Evolutionary conservation across 2,113 vertebrate species (phyloP), one percentile per base, ranked within the genome.

Genomic region (Eulemur rufifrons): DNA sequence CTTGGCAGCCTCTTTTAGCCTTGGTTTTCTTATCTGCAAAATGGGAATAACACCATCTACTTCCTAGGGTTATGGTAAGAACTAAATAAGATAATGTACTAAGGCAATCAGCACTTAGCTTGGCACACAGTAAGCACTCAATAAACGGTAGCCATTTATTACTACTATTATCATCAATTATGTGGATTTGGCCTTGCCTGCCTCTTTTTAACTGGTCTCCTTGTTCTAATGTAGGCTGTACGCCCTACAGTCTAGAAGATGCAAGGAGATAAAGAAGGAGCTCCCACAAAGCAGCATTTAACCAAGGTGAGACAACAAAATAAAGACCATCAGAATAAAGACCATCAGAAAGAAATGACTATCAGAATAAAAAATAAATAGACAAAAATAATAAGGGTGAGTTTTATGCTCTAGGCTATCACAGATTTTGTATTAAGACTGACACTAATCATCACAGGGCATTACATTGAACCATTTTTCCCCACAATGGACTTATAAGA

Each of bases 1-100:
- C 6, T 42, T 20, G 17, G 27, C 0, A 5, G 66, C 50, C 32
- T 47, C 54, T 80, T 66, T 69, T 39, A 66, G 12, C 64, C 32
- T 91, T 66, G 21, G 5, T 68, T 86, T 93, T 82, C 85, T 95
- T 56, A 54, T 39, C 34, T 74, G n/a, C 42, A 89, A 94, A 91
- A 96, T n/a, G n/a, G 14, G 50, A 91, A n/a, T 56, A 47, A 17
- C 8, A 61, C 21, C 32, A 92, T 9, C 45, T 76, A 84, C 50
- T 73, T 74, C n/a, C 6, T 3, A 89, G 34, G 39, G n/a, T 54
- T 89, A 81, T 9, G 13, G 1, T 59, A 9, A 50, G 47, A 94
- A 86, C 50, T 56, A 71, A 68, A 3, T 50, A 92, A 64, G 32
- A 91, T 63, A 47, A 37, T 45, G 17, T 83, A 76, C 37, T 45